Evolutionary conservation across 2,888 invertebrate genomes (phyloP).

Genomic region (Mamestra brassicae): DNA sequence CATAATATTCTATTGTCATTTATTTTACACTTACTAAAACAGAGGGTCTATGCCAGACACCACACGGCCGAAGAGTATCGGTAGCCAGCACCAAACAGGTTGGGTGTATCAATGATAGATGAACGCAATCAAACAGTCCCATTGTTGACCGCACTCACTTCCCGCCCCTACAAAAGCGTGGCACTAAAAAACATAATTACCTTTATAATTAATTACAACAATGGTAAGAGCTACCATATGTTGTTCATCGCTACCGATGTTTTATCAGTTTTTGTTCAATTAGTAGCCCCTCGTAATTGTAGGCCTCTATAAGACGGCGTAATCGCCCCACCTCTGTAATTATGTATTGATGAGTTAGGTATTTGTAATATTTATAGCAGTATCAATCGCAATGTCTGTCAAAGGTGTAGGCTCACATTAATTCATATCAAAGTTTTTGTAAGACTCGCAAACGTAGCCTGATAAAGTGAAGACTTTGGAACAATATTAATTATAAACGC

Average conservation of each 20-base stretch:
- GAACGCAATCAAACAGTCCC: constrained; percentile 80
- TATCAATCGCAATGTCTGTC: constrained; percentile 43
- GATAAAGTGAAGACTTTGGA: constrained; percentile 48
- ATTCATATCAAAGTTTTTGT: constrained; percentile 39
- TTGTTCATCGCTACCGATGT: constrained; percentile 84
- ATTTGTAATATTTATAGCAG: constrained; percentile 65
- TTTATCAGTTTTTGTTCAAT: constrained; percentile 82
- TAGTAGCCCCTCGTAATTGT: constrained; percentile 80
- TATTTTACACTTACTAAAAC: constrained; percentile 10
- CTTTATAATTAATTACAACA: constrained; percentile 86
- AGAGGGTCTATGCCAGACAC: not conserved
- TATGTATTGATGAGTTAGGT: constrained; percentile 67
- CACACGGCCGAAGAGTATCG: constrained; percentile 33
- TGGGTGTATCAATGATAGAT: constrained; percentile 78
- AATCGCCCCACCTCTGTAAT: constrained; percentile 76
- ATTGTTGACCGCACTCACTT: constrained; percentile 81
- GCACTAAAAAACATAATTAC: constrained; percentile 84
- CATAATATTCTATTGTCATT: not conserved
- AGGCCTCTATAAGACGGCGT: constrained; percentile 72
- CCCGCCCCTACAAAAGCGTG: constrained; percentile 80
- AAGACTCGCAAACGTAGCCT: constrained; percentile 17
- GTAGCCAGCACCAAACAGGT: constrained; percentile 59
- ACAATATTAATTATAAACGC: constrained; percentile 62
- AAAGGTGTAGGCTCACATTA: constrained; percentile 26
- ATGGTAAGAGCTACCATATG: constrained; percentile 87